Conservation (phyloP, 2,888 invertebrate genomes). For the Alsophila aescularia region DNA sequence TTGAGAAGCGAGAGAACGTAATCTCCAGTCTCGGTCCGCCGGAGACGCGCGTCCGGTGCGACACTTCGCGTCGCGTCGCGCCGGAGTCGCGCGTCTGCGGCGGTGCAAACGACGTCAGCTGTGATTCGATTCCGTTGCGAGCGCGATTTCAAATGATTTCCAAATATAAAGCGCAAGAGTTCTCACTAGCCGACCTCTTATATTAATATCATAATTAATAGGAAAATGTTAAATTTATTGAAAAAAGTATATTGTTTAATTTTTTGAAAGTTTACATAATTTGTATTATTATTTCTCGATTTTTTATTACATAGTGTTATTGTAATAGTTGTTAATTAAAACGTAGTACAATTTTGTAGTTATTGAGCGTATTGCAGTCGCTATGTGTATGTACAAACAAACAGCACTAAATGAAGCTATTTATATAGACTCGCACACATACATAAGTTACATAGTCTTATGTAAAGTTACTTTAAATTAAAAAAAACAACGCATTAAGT, state of each 20-base stretch:
- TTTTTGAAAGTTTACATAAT: slow-evolving; percentile 59
- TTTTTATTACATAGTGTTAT: slow-evolving; percentile 35
- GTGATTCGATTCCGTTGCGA: slow-evolving; percentile 45
- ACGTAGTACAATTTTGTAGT: slow-evolving; percentile 58
- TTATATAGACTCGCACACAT: slow-evolving; percentile 20
- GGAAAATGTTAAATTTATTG: slow-evolving; percentile 46
- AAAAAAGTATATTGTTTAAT: slow-evolving; percentile 49
- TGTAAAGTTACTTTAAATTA: slow-evolving; percentile 9
- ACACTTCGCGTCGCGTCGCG: not conserved
- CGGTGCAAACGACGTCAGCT: slow-evolving; percentile 30
- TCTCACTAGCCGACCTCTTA: slow-evolving; percentile 38
- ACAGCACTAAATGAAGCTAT: slow-evolving; percentile 23
- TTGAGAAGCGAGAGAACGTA: not conserved
- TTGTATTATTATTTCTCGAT: slow-evolving; percentile 41
- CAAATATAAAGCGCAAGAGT: slow-evolving; percentile 36
- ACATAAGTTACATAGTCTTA: slow-evolving; percentile 15
- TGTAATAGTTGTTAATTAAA: slow-evolving; percentile 58
- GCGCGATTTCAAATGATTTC: slow-evolving; percentile 41
- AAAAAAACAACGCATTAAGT: not conserved
- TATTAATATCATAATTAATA: slow-evolving; percentile 26
- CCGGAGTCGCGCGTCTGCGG: slow-evolving; percentile 8
- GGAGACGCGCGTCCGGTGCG: too few relatives aligned
- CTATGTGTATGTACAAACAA: slow-evolving; percentile 30
- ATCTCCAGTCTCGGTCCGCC: slow-evolving; percentile 17
- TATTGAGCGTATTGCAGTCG: slow-evolving; percentile 49